Evolutionary conservation across 2,888 invertebrate genomes (phyloP), one percentile per base, ranked within the genome.

Genomic region (Diachrysia chrysitis): DNA sequence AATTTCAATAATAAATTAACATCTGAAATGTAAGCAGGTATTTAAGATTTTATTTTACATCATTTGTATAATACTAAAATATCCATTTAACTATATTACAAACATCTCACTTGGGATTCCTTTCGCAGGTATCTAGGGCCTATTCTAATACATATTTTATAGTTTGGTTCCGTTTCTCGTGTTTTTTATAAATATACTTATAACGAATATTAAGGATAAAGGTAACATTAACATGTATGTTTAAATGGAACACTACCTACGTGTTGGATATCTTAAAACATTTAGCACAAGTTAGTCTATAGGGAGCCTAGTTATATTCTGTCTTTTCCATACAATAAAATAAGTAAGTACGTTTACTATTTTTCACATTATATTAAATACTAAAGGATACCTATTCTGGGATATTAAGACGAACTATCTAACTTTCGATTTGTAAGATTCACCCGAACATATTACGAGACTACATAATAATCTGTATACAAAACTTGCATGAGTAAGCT

Each of bases 31-130:
- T 51, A 5, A 51, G 48, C 48, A 58, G 35, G 29, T 37, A 42
- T 58, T 55, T 21, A 16, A 58, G 21, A 58, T 16, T 21, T 19
- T 81, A 76, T 68, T 77, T 82, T 70, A 77, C 85, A 85, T 76
- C 84, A 85, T 72, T 82, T 84, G 71, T 84, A 82, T 84, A 84
- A 73, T 84, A 87, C 85, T 90, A 88, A 87, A 85, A 88, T 90
- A 88, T 88, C 71, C 74, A 82, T 88, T 83, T 83, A 85, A 84
- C 79, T 71, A 78, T 77, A 75, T 78, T 86, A 85, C 70, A 90
- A 88, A 90, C 87, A 89, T 91, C 91, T 92, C 90, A 92, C 91
- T 91, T 90, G 87, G 89, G 91, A 87, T 87, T 89, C 82, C 77
- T 79, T 85, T 80, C 78, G 85, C 84, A 81, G 83, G 85, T 88